Percentiles rank a stretch among this genome's conserved stretches.
Evolutionary conservation across 2,888 invertebrate species (phyloP).

Genomic region (Epinotia ramella): DNA sequence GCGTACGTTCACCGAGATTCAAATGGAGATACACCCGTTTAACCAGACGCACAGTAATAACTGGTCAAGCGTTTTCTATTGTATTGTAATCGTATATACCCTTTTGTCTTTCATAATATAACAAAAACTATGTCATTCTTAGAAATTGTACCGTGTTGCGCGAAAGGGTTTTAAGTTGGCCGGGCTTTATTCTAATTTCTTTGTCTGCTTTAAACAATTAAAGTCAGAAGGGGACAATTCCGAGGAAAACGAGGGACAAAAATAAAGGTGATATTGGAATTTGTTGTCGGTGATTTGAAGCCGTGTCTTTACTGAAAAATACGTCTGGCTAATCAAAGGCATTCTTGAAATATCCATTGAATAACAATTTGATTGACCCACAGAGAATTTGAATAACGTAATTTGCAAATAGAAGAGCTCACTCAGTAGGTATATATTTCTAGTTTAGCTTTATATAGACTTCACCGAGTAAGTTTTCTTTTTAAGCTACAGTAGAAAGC

Average conservation of each 20-base stretch:
- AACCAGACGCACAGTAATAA: conserved; percentile 7
- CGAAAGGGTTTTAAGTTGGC: conserved; percentile 47
- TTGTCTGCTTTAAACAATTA: conserved; percentile 48
- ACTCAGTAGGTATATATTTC: too few relatives aligned
- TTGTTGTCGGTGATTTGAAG: too few relatives aligned
- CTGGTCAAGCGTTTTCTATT: conserved; percentile 41
- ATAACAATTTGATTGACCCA: conserved; percentile 1
- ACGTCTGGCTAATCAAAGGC: conserved; percentile 14
- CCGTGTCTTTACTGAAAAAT: conserved; percentile 27
- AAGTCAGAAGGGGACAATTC: conserved; percentile 30
- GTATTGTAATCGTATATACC: conserved; percentile 41
- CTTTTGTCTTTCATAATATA: conserved; percentile 47
- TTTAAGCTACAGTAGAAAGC: too few relatives aligned
- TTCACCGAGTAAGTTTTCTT: too few relatives aligned
- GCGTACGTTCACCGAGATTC: neutral
- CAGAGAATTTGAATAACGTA: neutral
- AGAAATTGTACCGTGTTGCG: conserved; percentile 47
- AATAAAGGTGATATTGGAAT: conserved; percentile 45
- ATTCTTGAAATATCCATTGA: conserved; percentile 18
- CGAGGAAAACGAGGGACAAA: conserved; percentile 29
- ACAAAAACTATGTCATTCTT: conserved; percentile 47
- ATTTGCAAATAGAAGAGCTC: neutral
- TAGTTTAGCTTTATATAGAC: too few relatives aligned
- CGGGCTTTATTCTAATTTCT: conserved; percentile 46
- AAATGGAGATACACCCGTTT: conserved; percentile 3